Evolutionary conservation across 2,113 vertebrate species (phyloP).

Genomic region (Telmatochromis sp.): DNA sequence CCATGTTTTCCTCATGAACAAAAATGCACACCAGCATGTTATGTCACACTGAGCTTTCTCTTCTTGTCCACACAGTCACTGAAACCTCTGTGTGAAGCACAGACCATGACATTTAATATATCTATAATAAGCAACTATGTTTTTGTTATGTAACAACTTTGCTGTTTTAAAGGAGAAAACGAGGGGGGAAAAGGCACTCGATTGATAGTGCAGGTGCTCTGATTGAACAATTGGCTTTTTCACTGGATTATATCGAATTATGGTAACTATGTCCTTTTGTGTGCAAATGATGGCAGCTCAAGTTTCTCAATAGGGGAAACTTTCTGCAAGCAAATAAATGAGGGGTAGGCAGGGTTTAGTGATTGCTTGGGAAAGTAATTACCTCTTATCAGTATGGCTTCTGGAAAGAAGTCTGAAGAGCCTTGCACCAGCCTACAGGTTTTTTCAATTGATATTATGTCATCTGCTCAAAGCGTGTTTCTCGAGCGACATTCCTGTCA

Average conservation of each 20-base stretch:
- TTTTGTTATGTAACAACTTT: neutral
- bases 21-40: neutral
- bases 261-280: slow-evolving; percentile 4
- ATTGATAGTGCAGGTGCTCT: neutral
- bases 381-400: slow-evolving; percentile 55
- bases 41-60: neutral
- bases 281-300: slow-evolving; percentile 10
- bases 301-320: slow-evolving; percentile 5
- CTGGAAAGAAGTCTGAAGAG: neutral
- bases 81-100: neutral
- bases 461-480: slow-evolving; percentile 6
- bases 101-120: slow-evolving; percentile 23
- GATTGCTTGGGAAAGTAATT: slow-evolving; percentile 59
- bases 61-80: neutral
- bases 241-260: slow-evolving; percentile 27
- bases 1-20: neutral
- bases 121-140: slow-evolving; percentile 1
- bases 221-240: slow-evolving; percentile 9
- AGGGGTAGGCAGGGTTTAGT: slow-evolving; percentile 6
- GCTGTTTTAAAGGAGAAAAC: neutral
- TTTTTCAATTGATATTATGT: slow-evolving; percentile 16
- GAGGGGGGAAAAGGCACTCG: neutral
- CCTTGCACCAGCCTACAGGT: neutral
- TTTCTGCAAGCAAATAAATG: slow-evolving; percentile 47
- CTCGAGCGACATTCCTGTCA: neutral